phyloP scores from a whole-genome alignment of 2,797 vertebrate species.

The Gouania willdenowi region DNA sequence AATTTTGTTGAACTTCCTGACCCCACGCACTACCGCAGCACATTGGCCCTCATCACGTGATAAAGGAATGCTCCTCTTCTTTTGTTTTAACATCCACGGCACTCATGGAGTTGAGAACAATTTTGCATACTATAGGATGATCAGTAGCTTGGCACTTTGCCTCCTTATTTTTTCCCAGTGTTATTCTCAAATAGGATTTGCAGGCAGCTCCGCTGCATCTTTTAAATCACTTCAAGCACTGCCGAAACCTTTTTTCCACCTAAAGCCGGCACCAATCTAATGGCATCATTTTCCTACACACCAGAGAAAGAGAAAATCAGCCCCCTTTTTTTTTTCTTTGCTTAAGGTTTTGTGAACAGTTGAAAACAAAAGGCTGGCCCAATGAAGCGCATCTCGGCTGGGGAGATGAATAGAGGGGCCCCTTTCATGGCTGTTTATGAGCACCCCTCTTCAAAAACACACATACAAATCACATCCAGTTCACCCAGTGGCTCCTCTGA shows the following conservation, averaged over 20 bases:
- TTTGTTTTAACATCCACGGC: slow-evolving; percentile 67
- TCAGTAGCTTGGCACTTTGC: slow-evolving; percentile 61
- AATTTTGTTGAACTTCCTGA: slow-evolving; percentile 69
- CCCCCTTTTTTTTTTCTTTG: slow-evolving; percentile 48
- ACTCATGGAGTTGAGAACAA: slow-evolving; percentile 61
- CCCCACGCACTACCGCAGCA: slow-evolving; percentile 55
- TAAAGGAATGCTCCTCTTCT: slow-evolving; percentile 59
- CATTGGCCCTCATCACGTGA: slow-evolving; percentile 64
- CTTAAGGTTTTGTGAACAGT: slow-evolving; percentile 58
- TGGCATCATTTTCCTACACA: slow-evolving; percentile 69
- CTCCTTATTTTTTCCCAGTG: slow-evolving; percentile 51
- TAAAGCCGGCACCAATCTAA: slow-evolving; percentile 66
- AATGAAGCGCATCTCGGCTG: slow-evolving; percentile 69
- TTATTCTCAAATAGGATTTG: slow-evolving; percentile 69
- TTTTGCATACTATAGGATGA: slow-evolving; percentile 67
- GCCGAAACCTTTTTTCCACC: slow-evolving; percentile 61
- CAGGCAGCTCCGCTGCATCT: slow-evolving; percentile 56
- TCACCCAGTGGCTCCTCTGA: slow-evolving; percentile 56
- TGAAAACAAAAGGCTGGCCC: slow-evolving; percentile 68
- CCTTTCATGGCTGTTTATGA: slow-evolving; percentile 76
- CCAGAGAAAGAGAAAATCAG: slow-evolving; percentile 62
- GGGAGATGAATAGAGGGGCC: slow-evolving; percentile 70
- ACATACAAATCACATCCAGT: slow-evolving; percentile 77
- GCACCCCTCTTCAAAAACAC: slow-evolving; percentile 74
- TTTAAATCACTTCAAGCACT: slow-evolving; percentile 73